Evolutionary conservation across 2,797 vertebrate genomes (phyloP), one percentile per base, ranked within the genome.

Genomic region (Sebastes steindachneri): DNA sequence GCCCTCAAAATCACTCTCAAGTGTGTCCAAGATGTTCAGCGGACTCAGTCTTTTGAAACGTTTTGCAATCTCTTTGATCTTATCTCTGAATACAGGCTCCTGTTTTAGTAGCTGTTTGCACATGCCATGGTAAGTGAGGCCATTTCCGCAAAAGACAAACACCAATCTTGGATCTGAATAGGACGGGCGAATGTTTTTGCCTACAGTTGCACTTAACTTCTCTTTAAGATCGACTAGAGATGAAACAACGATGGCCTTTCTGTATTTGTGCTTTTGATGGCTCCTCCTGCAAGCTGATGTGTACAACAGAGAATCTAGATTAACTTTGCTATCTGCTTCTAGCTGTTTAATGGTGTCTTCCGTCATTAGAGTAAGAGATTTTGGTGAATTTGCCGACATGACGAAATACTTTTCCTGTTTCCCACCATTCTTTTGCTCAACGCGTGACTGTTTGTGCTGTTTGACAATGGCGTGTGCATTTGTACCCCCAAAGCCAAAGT

Each of bases 401-500:
- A 97, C 80, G 87, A 97, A 95, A 88, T 93, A 93, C 68, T 95
- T 96, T 17, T 85, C 67, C 4, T 86, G 86, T 81, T 86, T 95
- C 54, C 77, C 15, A 9, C 25, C 81, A 63, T 75, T 86, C 37
- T 74, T 68, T 79, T 74, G 75, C 68, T 81, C 26, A 65, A 35
- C 15, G 6, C 17, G 21, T n/a, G 84, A 37, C 71, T 95, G 92
- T 41, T 92, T 93, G 68, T 94, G 78, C 83, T 97, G 94, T 88
- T 93, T 97, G 31, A 97, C 89, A 62, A 97, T 92, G 12, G 90
- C 85, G 1, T 97, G 97, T 68, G 95, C 96, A 86, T 97, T 97
- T 68, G 97, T 97, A 65, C 97, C 97, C 35, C 97, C 97, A 93
- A 98, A 97, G 7, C 97, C 97, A 96, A 98, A 98, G 86, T 94